These are phyloP conservation scores for Tupiocoris notatus DNA, from an alignment of 2,888 invertebrate genomes.

Conservation along the genomic window DNA sequence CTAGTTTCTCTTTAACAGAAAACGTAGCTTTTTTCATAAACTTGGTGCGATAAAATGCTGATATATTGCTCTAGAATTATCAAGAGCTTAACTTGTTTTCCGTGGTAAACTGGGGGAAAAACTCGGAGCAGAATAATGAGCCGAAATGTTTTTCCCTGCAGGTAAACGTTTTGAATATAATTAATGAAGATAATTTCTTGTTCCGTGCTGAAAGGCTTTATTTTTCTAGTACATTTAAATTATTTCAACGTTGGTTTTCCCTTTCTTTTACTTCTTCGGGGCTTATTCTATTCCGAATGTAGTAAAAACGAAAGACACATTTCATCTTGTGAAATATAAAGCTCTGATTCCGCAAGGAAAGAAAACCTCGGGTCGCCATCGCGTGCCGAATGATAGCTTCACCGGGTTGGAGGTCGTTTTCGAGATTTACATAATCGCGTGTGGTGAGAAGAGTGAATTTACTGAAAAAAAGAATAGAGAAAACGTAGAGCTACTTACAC, in stretches of 20 bases:
- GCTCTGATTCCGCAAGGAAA: slow-evolving; percentile 3
- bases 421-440: slow-evolving; percentile 28
- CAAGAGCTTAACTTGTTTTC: not conserved
- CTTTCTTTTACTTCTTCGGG: not conserved
- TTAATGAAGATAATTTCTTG: no score
- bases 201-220: not conserved
- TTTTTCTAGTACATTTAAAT: not conserved
- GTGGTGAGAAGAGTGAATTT: slow-evolving; percentile 19
- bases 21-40: not conserved
- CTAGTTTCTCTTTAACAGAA: not conserved
- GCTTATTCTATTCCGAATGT: not conserved
- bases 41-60: not conserved
- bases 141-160: no score
- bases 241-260: not conserved
- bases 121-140: no score
- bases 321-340: slow-evolving; percentile 8
- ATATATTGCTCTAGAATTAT: not conserved
- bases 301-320: slow-evolving; percentile 17
- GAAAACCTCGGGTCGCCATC: not conserved
- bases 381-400: slow-evolving; percentile 25
- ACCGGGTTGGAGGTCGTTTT: slow-evolving; percentile 3
- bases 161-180: not conserved
- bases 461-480: not conserved
- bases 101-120: no score
- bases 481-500: not conserved